Percentiles rank a stretch among this genome's conserved stretches.
Conservation (phyloP, 1,140 invertebrate genomes). For the Tetramorium parvispinum region DNA sequence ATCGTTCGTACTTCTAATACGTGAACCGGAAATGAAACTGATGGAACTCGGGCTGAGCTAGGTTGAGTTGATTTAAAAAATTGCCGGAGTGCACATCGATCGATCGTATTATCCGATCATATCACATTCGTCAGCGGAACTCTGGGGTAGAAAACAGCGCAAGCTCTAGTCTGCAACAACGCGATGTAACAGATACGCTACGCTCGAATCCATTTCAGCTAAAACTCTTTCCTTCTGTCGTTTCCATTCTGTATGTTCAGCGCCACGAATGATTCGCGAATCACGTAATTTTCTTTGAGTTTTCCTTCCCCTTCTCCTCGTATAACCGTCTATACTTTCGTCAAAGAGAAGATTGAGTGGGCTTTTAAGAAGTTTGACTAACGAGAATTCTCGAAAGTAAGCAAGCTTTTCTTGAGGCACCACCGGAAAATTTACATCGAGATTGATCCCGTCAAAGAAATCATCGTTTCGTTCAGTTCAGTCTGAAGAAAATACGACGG, state of each 20-base stretch:
- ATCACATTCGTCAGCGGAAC: constrained; percentile 52
- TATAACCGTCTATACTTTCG: constrained; percentile 35
- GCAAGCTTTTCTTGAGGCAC: constrained; percentile 41
- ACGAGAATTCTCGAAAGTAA: constrained; percentile 50
- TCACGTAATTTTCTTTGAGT: constrained; percentile 58
- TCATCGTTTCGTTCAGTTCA: constrained; percentile 29
- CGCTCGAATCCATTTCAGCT: constrained; percentile 40
- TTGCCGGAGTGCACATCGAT: constrained; percentile 38
- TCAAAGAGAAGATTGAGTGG: constrained; percentile 48
- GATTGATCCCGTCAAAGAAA: constrained; percentile 55
- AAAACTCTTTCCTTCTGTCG: constrained; percentile 39
- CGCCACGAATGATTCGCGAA: constrained; percentile 24
- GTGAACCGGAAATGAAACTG: constrained; percentile 31
- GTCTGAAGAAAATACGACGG: constrained; percentile 2
- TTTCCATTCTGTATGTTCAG: constrained; percentile 48
- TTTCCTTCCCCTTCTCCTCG: neutral
- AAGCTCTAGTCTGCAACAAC: constrained; percentile 12
- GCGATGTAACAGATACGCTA: constrained; percentile 40
- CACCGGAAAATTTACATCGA: constrained; percentile 51
- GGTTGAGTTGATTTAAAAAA: constrained; percentile 47
- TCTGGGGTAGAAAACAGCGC: constrained; percentile 17
- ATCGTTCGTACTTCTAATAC: neutral
- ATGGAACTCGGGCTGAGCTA: neutral
- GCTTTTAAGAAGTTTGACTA: constrained; percentile 63
- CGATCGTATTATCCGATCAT: constrained; percentile 53